Evolutionary conservation across 1,140 invertebrate genomes (phyloP), one percentile per base, ranked within the genome.

Genomic region (Hycleus cichorii): DNA sequence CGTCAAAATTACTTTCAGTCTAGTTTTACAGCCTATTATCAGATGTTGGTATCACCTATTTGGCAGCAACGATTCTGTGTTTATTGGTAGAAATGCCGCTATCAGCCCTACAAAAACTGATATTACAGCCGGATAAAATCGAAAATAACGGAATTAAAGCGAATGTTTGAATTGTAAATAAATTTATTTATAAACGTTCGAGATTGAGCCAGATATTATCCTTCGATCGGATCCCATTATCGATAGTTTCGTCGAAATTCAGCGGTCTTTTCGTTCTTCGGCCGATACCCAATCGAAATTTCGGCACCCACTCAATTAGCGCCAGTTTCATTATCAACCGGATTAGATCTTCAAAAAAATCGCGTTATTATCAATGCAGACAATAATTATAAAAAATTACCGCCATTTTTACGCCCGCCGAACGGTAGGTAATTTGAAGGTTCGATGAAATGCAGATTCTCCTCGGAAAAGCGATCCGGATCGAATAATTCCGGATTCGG

Each of bases 91-190:
- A 68, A 55, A 66, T 68, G 66, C 66, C 66, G 3, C 42, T 66
- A 32, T 66, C 64, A 27, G 63, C 66, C n/a, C n/a, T 68, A 11
- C 66, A 68, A 40, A 68, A 67, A 63, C 49, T 66, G 47, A 5
- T 26, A 49, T 39, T 11, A 11, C 25, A 6, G 9, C 39, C 9
- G 6, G 11, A 11, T 25, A 27, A 39, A 39, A 1, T 9, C 26
- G 6, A 27, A 3, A 11, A 38, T 49, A 12, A 6, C 39, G 27
- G 1, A 12, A 49, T 27, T 1, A 49, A 49, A 27, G 32, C 8
- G 9, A 10, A 12, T 39, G 47, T 10, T 12, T 6, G 27, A 49
- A 8, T 2, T 24, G 25, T 10, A 4, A 26, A 49, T 10, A 49
- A n/a, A 49, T 32, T 38, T 49, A 9, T 40, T 40, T 38, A 52